A percentile compares a stretch with the other conserved stretches of the same genome.
Conservation (phyloP, 2,797 vertebrate species). For the Gymnocypris eckloni region DNA sequence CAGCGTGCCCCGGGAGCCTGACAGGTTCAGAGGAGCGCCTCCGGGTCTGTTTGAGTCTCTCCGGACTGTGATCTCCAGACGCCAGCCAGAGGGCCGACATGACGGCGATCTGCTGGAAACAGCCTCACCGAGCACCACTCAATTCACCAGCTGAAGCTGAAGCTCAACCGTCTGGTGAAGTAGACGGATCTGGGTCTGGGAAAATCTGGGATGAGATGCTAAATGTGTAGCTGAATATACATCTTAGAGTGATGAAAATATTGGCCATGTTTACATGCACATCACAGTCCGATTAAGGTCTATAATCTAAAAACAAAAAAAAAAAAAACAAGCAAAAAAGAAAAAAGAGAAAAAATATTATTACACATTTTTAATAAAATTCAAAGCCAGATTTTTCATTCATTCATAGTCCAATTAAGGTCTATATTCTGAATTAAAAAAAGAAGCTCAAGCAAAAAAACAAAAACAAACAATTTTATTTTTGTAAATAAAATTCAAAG, state of each 20-base stretch:
- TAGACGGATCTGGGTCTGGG: not conserved
- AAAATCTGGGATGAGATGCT: not conserved
- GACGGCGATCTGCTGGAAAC: constrained; percentile 48
- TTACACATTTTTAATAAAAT: too few species aligned
- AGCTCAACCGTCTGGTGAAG: not conserved
- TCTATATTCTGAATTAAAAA: not conserved
- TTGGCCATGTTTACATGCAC: not conserved
- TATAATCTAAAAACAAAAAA: too few species aligned
- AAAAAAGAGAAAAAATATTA: too few species aligned
- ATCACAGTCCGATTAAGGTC: not conserved
- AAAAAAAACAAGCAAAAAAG: too few species aligned
- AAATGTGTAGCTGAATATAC: not conserved
- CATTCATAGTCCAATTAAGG: not conserved
- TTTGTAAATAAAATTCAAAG: too few species aligned
- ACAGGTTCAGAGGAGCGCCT: constrained; percentile 48
- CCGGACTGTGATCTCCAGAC: constrained; percentile 46
- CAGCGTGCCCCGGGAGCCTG: constrained; percentile 45
- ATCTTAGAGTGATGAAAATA: not conserved
- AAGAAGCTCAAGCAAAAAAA: too few species aligned
- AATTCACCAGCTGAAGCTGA: constrained; percentile 20
- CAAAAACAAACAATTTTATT: too few species aligned
- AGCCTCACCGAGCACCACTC: constrained; percentile 39
- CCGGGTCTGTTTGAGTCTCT: constrained; percentile 34
- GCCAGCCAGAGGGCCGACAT: constrained; percentile 35
- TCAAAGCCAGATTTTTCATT: too few species aligned